Conservation (phyloP, 2,797 vertebrate species). For the Sphaeramia orbicularis region DNA sequence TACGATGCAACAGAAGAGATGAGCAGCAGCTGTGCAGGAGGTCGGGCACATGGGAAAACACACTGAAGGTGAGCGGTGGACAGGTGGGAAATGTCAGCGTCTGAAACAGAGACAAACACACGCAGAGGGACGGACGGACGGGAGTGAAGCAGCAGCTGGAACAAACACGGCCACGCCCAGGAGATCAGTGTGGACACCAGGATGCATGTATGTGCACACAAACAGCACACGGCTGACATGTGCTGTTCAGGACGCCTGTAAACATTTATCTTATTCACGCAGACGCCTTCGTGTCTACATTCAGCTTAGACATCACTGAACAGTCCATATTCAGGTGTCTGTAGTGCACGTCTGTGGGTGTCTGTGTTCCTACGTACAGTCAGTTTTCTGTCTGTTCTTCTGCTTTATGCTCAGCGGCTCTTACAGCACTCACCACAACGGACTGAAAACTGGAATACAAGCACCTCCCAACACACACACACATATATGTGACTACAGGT, state of each 20-base stretch:
- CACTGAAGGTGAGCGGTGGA: constrained; percentile 44
- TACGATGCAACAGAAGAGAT: constrained; percentile 23
- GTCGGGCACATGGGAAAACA: constrained; percentile 42
- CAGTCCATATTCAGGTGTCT: too few relatives aligned
- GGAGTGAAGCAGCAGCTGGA: constrained; percentile 45
- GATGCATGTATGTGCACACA: neutral
- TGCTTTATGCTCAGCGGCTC: too few relatives aligned
- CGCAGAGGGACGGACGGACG: constrained; percentile 28
- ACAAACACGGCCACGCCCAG: constrained; percentile 48
- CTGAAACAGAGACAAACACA: constrained; percentile 58
- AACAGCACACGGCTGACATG: constrained; percentile 11
- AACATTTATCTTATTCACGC: neutral
- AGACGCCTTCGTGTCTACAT: neutral
- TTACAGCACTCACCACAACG: too few relatives aligned
- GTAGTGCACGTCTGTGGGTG: too few relatives aligned
- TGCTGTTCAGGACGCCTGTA: neutral
- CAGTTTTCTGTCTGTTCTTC: too few relatives aligned
- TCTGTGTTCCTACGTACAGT: too few relatives aligned
- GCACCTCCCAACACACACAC: too few relatives aligned
- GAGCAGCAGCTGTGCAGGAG: constrained; percentile 50
- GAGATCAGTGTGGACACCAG: constrained; percentile 20
- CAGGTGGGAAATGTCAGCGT: constrained; percentile 70
- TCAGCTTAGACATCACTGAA: too few relatives aligned
- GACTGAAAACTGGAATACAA: too few relatives aligned
- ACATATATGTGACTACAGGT: too few relatives aligned